Conservation (phyloP, 2,797 vertebrate species). For the Macroramphosus scolopax region DNA sequence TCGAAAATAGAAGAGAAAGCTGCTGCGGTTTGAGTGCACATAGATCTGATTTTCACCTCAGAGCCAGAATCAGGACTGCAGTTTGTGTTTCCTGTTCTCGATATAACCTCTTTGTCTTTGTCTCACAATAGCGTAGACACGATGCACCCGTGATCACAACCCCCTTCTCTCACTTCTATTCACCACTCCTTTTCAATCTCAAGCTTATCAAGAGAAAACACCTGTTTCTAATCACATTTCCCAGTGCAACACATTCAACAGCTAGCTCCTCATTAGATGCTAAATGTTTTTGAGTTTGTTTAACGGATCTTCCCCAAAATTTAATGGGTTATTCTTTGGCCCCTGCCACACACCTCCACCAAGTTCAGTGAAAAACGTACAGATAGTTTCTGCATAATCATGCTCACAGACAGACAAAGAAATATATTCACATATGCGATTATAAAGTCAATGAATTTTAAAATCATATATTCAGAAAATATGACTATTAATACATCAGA, state of each 20-base stretch:
- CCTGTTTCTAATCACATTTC: slow-evolving; percentile 9
- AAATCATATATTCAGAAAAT: no score
- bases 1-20: slow-evolving; percentile 2
- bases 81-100: slow-evolving; percentile 68
- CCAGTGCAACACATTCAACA: slow-evolving; percentile 12
- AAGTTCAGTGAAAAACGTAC: no score
- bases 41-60: slow-evolving; percentile 17
- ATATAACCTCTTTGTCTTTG: slow-evolving; percentile 70
- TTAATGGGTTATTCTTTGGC: no score
- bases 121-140: slow-evolving; percentile 57
- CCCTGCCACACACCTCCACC: no score
- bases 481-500: no score
- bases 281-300: no score
- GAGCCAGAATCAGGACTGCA: slow-evolving; percentile 46
- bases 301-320: no score
- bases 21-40: slow-evolving; percentile 34
- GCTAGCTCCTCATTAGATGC: slow-evolving; percentile 1
- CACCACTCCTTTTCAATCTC: slow-evolving; percentile 20
- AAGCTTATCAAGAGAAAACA: slow-evolving; percentile 64
- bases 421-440: no score
- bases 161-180: slow-evolving; percentile 22
- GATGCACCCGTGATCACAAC: slow-evolving; percentile 10
- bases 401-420: no score
- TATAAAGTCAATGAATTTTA: no score
- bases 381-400: no score